These are phyloP conservation scores for Nomada lathburiana DNA, from an alignment of 2,888 invertebrate genomes.

Conservation along the genomic window DNA sequence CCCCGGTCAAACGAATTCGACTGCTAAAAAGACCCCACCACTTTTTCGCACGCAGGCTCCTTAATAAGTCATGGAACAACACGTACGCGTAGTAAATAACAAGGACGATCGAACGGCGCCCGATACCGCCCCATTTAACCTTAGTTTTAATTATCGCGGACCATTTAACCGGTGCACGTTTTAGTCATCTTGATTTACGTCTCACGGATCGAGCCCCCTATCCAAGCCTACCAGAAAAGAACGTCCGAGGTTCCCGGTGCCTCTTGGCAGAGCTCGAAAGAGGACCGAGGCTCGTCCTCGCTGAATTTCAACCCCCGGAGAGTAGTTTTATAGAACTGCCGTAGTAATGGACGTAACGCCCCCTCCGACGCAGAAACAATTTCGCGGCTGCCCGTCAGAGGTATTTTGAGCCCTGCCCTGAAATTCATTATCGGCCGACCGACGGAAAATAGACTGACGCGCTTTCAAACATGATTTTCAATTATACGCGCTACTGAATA, in stretches of 20 bases:
- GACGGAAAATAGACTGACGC: constrained; percentile 37
- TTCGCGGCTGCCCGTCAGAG: constrained; percentile 3
- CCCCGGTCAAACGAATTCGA: background rate
- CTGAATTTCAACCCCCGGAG: background rate
- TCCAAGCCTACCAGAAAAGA: background rate
- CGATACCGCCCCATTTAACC: constrained; percentile 30
- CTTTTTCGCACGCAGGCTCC: background rate
- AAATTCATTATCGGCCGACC: constrained; percentile 53
- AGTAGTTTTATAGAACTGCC: constrained; percentile 25
- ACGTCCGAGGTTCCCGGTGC: background rate
- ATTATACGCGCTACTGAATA: constrained; percentile 54
- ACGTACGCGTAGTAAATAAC: constrained; percentile 29
- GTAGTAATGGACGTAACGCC: constrained; percentile 26
- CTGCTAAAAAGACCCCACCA: background rate
- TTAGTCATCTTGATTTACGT: constrained; percentile 27
- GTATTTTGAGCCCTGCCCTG: constrained; percentile 1
- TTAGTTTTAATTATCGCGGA: constrained; percentile 41
- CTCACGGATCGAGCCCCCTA: background rate
- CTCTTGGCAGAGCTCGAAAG: background rate
- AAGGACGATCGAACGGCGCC: constrained; percentile 18
- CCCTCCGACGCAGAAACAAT: constrained; percentile 38
- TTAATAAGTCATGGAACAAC: constrained; percentile 16
- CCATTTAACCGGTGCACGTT: constrained; percentile 20
- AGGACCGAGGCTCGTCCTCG: too few species aligned
- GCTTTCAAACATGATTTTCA: constrained; percentile 49